phyloP scores from a whole-genome alignment of 2,113 vertebrate species.

The Carassius gibelio region DNA sequence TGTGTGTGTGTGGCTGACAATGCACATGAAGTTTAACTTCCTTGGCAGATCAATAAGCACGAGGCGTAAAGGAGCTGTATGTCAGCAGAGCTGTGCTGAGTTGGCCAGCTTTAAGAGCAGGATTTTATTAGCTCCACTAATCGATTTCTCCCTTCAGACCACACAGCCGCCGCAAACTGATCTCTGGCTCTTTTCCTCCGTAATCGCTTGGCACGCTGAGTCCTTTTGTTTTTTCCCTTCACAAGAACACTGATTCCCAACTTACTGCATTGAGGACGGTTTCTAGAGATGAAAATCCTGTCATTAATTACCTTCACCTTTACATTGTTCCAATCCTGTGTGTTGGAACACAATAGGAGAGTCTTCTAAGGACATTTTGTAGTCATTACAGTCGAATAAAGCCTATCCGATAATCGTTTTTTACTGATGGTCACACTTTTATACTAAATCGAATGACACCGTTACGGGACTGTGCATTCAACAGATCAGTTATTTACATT shows the following conservation, averaged over 20 bases:
- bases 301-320: background rate
- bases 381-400: background rate
- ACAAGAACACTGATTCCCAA: background rate
- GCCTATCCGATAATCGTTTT: background rate
- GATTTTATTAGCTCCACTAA: slow-evolving; percentile 50
- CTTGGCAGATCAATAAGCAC: slow-evolving; percentile 50
- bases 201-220: slow-evolving; percentile 20
- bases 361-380: background rate
- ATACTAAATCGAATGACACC: background rate
- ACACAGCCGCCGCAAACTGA: background rate
- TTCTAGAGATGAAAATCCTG: slow-evolving; percentile 5
- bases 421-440: background rate
- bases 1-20: slow-evolving; percentile 38
- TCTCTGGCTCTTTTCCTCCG: slow-evolving; percentile 2
- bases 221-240: slow-evolving; percentile 21
- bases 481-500: background rate
- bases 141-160: slow-evolving; percentile 45
- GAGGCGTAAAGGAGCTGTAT: slow-evolving; percentile 28
- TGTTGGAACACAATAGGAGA: background rate
- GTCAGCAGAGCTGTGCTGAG: slow-evolving; percentile 29
- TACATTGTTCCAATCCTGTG: background rate
- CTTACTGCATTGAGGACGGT: background rate
- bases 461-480: no score
- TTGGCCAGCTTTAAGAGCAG: slow-evolving; percentile 3
- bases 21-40: slow-evolving; percentile 44